These are phyloP conservation scores for Bathynomus jamesi DNA, from an alignment of 1,140 invertebrate species.

Conservation along the genomic window DNA sequence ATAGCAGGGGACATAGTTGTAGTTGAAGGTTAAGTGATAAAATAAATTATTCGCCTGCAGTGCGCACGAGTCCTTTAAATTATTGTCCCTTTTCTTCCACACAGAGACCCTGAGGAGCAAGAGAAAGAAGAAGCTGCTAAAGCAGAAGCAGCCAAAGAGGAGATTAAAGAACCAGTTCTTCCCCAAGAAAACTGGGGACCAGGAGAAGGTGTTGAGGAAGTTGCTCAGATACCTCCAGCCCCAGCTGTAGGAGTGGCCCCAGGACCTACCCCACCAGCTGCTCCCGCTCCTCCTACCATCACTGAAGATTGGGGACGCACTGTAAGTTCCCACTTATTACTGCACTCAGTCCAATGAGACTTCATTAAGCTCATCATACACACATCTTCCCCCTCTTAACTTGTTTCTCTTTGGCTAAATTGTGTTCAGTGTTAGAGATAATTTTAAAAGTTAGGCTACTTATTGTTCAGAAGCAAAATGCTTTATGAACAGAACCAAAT, in stretches of 20 bases:
- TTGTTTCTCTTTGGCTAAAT: too few relatives aligned
- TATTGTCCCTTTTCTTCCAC: too few relatives aligned
- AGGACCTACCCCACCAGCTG: not conserved
- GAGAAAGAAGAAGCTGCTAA: not conserved
- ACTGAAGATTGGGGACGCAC: not conserved
- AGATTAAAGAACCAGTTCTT: not conserved
- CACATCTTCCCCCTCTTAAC: too few relatives aligned
- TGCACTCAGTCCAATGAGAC: too few relatives aligned
- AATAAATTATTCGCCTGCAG: not conserved
- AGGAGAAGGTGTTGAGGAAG: not conserved
- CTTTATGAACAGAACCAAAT: too few relatives aligned
- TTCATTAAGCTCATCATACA: too few relatives aligned
- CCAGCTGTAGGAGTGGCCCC: not conserved
- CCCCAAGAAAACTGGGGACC: not conserved
- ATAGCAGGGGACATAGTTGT: too few relatives aligned
- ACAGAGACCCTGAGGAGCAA: not conserved
- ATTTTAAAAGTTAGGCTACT: too few relatives aligned
- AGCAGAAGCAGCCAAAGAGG: not conserved
- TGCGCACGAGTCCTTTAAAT: too few relatives aligned
- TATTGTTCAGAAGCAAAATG: too few relatives aligned
- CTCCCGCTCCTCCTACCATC: not conserved
- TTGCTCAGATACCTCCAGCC: not conserved
- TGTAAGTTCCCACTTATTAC: not conserved
- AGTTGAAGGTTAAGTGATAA: too few relatives aligned
- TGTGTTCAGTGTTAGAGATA: too few relatives aligned